Evolutionary conservation across 2,797 vertebrate genomes (phyloP).

Genomic region (Microctenopoma stevenorrisi): DNA sequence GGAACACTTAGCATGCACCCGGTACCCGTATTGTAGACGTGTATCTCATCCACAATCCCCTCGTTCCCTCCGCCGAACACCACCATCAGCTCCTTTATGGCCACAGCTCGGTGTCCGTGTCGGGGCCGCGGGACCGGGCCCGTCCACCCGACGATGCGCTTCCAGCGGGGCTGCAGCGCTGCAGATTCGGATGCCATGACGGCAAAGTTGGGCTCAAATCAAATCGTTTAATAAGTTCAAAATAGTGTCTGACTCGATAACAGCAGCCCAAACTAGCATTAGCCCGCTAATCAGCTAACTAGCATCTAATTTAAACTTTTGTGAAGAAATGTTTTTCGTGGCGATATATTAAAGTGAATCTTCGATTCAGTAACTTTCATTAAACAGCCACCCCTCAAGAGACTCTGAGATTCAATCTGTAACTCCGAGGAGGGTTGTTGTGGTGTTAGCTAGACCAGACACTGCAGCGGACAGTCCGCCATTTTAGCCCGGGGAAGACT

Average conservation of each 20-base stretch:
- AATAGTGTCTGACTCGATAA: neutral
- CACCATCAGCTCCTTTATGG: slow-evolving; percentile 92
- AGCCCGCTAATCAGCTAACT: slow-evolving; percentile 44
- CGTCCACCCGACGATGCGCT: slow-evolving; percentile 89
- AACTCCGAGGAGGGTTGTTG: neutral
- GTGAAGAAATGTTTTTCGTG: too few species aligned
- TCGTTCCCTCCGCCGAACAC: slow-evolving; percentile 92
- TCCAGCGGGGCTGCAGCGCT: slow-evolving; percentile 89
- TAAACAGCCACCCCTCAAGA: neutral
- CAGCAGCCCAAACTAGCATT: slow-evolving; percentile 26
- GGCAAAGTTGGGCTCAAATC: neutral
- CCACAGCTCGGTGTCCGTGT: slow-evolving; percentile 90
- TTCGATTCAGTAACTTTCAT: neutral
- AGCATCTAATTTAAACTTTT: slow-evolving; percentile 1
- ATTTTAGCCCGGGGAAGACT: slow-evolving; percentile 74
- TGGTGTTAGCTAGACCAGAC: slow-evolving; percentile 18
- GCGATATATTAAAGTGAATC: neutral
- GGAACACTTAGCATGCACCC: neutral
- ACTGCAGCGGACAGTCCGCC: slow-evolving; percentile 69
- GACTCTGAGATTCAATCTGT: neutral
- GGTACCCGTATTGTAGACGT: slow-evolving; percentile 88
- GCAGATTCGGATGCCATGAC: slow-evolving; percentile 60
- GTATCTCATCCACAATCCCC: slow-evolving; percentile 91
- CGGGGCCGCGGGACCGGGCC: slow-evolving; percentile 90
- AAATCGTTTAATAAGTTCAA: neutral